Base-by-base conservation (phyloP, 1,140 invertebrate species). In the Babylonia areolata region DNA sequence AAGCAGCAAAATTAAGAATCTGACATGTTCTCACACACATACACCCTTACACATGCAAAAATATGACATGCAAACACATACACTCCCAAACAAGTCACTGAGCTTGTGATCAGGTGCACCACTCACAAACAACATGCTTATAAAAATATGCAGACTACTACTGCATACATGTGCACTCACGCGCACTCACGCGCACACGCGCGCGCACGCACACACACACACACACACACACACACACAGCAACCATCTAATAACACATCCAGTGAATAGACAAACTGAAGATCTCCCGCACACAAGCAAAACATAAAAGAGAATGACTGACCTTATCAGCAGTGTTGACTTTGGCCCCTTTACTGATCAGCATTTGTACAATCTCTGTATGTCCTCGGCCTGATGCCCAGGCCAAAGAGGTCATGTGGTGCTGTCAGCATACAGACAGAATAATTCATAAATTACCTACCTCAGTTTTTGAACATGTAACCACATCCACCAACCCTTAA, bases 381-480 rank as follows among this genome's bases (percentile, higher is more conserved):
- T 98, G 96, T 17, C 98, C 98, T 89, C 98, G 95, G 0, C 99
- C 99, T 3, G 98, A 96, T 17, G 98, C 98, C 98, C 98, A 99
- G 42, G 98, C 95, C 85, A 99, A 93, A 2, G 98, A 97, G 23
- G 97, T 97, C 92, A 99, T 97, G 94, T 99, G 97, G 95, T 98
- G 98, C 94, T 94, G 88, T 0, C 90, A 46, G 73, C 69, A 69
- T 2, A 58, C n/a, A n/a, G n/a, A n/a, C n/a, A n/a, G n/a, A n/a
- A n/a, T n/a, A n/a, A n/a, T n/a, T n/a, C n/a, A n/a, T n/a, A n/a
- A n/a, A n/a, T n/a, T n/a, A n/a, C n/a, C n/a, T n/a, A n/a, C n/a
- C n/a, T n/a, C n/a, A n/a, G n/a, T n/a, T n/a, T n/a, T n/a, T n/a
- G n/a, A n/a, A n/a, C n/a, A n/a, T n/a, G n/a, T n/a, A n/a, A n/a